Conservation (phyloP, 2,797 vertebrate species). For the Tauraco hartlaubi region DNA sequence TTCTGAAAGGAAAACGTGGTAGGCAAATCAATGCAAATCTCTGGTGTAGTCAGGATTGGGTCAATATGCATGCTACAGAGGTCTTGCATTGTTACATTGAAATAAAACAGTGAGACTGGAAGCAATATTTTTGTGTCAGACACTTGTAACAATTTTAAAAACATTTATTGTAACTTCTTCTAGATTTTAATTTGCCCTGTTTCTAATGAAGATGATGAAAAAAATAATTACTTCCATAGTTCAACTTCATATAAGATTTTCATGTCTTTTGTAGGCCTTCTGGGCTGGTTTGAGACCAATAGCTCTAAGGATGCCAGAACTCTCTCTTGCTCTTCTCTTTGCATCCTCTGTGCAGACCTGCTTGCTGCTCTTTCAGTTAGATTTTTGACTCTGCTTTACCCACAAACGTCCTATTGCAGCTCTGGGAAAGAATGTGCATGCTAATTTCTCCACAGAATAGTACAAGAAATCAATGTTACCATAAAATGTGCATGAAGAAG, state of each 20-base stretch:
- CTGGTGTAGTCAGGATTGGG: not conserved
- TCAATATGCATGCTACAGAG: constrained; percentile 7
- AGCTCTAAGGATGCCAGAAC: not conserved
- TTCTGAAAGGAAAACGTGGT: not conserved
- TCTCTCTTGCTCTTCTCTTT: not conserved
- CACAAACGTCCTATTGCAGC: not conserved
- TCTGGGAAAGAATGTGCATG: not conserved
- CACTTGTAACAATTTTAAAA: constrained; percentile 45
- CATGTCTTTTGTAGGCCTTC: not conserved
- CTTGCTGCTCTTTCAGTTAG: not conserved
- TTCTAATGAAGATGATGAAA: not conserved
- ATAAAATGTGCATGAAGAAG: constrained; percentile 2
- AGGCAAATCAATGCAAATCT: not conserved
- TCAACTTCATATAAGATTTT: not conserved
- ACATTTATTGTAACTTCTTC: constrained; percentile 9
- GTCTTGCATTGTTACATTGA: not conserved
- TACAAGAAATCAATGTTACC: not conserved
- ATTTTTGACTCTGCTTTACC: not conserved
- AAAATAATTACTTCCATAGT: not conserved
- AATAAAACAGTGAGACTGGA: constrained; percentile 33
- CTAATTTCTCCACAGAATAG: constrained; percentile 5
- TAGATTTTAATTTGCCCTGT: constrained; percentile 5
- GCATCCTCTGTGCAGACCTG: not conserved
- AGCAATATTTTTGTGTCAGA: not conserved
- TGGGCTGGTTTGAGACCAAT: not conserved